Evolutionary conservation across 2,797 vertebrate genomes (phyloP).

Genomic region (Sciurus carolinensis): DNA sequence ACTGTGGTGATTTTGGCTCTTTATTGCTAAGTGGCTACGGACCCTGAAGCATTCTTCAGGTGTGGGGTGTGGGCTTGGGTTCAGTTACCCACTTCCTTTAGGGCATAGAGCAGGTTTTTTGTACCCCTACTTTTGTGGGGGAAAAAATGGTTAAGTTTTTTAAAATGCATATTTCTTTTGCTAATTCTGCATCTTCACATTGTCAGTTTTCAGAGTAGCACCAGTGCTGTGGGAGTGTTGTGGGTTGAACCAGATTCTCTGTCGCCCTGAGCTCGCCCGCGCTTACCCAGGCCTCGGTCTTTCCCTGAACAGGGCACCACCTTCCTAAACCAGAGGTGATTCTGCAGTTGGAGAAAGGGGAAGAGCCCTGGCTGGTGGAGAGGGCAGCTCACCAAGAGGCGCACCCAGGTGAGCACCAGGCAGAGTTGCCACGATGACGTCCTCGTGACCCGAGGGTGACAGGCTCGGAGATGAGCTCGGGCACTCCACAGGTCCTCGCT

Average conservation of each 20-base stretch:
- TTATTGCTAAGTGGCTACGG: neutral
- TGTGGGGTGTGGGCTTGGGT: neutral
- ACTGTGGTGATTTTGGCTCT: neutral
- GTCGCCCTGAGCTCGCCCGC: neutral
- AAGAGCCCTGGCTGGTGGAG: conserved; percentile 74
- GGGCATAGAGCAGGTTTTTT: neutral
- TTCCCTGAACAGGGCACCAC: conserved; percentile 67
- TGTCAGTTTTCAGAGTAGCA: neutral
- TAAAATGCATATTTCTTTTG: conserved; percentile 2
- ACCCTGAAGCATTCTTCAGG: neutral
- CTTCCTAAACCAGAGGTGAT: conserved; percentile 80
- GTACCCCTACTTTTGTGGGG: neutral
- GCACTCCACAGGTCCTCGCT: neutral
- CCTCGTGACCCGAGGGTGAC: neutral
- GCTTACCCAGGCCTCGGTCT: neutral
- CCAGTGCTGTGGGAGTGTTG: neutral
- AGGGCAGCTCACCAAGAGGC: neutral
- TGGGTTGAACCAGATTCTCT: neutral
- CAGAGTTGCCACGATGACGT: rapidly evolving
- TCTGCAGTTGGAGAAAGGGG: conserved; percentile 74
- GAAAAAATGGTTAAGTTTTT: neutral
- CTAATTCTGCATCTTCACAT: neutral
- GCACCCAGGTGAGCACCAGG: conserved; percentile 69
- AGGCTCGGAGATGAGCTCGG: neutral
- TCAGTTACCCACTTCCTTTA: neutral